Evolutionary conservation across 2,113 vertebrate genomes (phyloP), one percentile per base, ranked within the genome.

Genomic region (Eretmochelys imbricata): DNA sequence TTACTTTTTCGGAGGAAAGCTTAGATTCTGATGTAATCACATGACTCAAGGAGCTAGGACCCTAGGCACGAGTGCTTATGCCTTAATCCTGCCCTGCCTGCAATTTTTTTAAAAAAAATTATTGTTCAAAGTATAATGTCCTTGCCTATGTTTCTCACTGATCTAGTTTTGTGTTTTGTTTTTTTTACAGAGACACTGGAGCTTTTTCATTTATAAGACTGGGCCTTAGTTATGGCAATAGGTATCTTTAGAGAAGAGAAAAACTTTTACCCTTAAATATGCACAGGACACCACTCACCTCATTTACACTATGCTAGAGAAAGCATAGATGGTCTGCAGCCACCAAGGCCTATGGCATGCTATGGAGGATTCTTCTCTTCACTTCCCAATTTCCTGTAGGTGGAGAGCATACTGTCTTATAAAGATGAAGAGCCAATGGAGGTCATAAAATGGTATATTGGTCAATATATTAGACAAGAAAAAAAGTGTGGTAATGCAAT

Each of bases 131-230:
- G 65, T 82, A n/a, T 5, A 80, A 0, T 4, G 54, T 4, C 5
- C n/a, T 27, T 38, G 20, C 51, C 3, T 31, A 90, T 69, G 6
- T 82, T 92, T 88, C 27, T 49, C n/a, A 14, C 76, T 90, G 16
- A 72, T 92, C 72, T 65, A 49, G 3, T 54, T 55, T 85, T 53
- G 10, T 76, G 8, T 1, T 94, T 86, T 84, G 83, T 50, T 80
- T 89, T 80, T 89, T 92, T 92, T 95, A 3, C 49, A 55, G n/a
- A 72, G 9, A 81, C 6, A 48, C 25, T 59, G 27, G 11, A 59
- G 27, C 57, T 29, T 27, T 59, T 59, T 59, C 57, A 29, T 59
- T 59, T 59, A 59, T 59, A 59, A 59, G 57, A 13, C 57, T 59
- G 12, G 27, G 27, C 57, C 57, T 59, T 29, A 59, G 27, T 59